phyloP scores from a whole-genome alignment of 2,888 invertebrate genomes.

The Sepioteuthis lessoniana region DNA sequence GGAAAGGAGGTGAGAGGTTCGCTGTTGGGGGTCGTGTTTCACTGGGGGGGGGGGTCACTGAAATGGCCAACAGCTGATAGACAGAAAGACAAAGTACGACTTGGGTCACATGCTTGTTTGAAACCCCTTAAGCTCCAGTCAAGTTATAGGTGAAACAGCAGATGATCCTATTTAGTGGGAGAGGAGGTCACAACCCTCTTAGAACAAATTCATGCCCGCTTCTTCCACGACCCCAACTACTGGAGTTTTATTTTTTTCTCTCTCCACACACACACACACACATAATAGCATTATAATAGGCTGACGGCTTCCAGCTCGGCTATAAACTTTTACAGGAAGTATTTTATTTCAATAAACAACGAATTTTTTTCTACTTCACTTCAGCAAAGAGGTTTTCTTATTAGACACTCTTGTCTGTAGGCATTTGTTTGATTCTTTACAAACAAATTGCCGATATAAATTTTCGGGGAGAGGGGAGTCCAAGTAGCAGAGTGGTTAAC shows the following conservation, averaged over 20 bases:
- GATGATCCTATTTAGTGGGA: constrained; percentile 6
- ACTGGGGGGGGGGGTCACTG: background rate
- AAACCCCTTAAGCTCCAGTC: background rate
- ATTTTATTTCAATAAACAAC: constrained; percentile 17
- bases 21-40: background rate
- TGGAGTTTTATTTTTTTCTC: background rate
- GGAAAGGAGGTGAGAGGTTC: background rate
- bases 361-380: constrained; percentile 33
- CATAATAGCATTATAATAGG: background rate
- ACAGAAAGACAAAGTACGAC: background rate
- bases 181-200: background rate
- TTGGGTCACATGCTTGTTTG: background rate
- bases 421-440: background rate
- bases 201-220: background rate
- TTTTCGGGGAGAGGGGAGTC: no score
- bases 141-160: constrained; percentile 9
- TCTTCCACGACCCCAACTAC: background rate
- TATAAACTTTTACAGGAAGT: constrained; percentile 23
- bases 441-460: background rate
- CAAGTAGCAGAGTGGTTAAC: no score
- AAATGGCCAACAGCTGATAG: constrained; percentile 16
- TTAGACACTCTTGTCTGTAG: background rate
- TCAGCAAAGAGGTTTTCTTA: background rate
- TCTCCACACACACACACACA: background rate
- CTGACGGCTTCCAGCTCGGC: background rate